Evolutionary conservation across 2,113 vertebrate genomes (phyloP).

Genomic region (Chinchilla lanigera): DNA sequence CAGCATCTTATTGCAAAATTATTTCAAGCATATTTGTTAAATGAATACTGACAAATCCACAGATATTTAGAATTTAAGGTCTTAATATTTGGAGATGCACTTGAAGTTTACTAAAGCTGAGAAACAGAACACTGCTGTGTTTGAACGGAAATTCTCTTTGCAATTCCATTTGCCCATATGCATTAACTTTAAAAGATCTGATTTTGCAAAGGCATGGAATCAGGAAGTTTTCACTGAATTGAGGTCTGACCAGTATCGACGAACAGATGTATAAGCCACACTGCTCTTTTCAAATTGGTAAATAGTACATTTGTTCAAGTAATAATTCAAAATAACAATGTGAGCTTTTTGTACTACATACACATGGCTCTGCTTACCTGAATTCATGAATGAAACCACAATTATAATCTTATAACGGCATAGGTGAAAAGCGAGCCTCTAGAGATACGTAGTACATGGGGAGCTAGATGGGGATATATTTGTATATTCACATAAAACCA

Average conservation of each 20-base stretch:
- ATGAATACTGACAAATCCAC: background rate
- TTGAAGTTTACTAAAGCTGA: constrained; percentile 20
- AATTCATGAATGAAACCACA: constrained; percentile 73
- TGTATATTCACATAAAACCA: constrained; percentile 83
- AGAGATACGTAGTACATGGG: constrained; percentile 39
- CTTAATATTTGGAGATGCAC: background rate
- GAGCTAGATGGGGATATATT: constrained; percentile 80
- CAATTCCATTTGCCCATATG: background rate
- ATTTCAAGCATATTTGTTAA: constrained; percentile 16
- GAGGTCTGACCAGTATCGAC: background rate
- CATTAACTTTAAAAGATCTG: background rate
- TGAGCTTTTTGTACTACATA: background rate
- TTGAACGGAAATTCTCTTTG: background rate
- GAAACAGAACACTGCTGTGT: background rate
- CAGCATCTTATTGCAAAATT: background rate
- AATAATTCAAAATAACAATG: constrained; percentile 43
- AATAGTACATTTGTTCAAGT: background rate
- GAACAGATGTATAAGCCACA: background rate
- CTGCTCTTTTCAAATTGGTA: background rate
- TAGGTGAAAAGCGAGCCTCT: constrained; percentile 75
- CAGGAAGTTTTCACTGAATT: background rate
- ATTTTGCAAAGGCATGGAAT: background rate
- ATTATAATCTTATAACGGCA: constrained; percentile 75
- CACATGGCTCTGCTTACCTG: constrained; percentile 44
- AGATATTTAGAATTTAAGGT: background rate